Percentiles rank a stretch among this genome's conserved stretches.
Evolutionary conservation across 1,140 invertebrate genomes (phyloP).

Genomic region (Aphaenogaster ashmeadi): DNA sequence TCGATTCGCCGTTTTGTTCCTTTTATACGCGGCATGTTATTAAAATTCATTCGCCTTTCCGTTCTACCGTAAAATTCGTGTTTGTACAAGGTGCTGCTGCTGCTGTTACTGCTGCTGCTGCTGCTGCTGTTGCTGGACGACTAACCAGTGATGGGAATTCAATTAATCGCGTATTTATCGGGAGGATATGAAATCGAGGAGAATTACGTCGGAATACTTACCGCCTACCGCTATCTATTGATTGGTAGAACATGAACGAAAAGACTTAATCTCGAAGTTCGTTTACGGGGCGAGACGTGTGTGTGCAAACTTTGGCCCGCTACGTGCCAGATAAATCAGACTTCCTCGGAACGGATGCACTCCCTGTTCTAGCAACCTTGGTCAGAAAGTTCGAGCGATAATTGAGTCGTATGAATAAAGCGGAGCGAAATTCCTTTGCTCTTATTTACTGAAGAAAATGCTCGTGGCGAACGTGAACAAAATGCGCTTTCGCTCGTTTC

Average conservation of each 20-base stretch:
- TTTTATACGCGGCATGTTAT: constrained; percentile 34
- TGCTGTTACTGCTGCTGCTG: constrained; percentile 6
- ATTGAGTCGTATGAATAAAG: constrained; percentile 57
- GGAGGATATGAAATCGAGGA: constrained; percentile 30
- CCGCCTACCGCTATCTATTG: constrained; percentile 44
- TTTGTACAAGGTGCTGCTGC: constrained; percentile 55
- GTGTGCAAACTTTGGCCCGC: constrained; percentile 40
- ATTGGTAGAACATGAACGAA: constrained; percentile 50
- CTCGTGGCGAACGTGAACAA: neutral
- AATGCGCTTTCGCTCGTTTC: neutral
- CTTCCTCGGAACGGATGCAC: constrained; percentile 13
- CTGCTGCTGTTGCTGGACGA: neutral
- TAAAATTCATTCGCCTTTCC: constrained; percentile 50
- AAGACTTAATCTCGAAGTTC: constrained; percentile 48
- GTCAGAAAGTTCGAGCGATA: constrained; percentile 56
- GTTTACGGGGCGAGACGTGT: constrained; percentile 12
- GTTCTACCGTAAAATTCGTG: constrained; percentile 45
- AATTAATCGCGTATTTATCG: constrained; percentile 57
- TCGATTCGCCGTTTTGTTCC: constrained; percentile 24
- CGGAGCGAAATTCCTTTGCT: constrained; percentile 20
- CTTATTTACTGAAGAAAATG: constrained; percentile 21
- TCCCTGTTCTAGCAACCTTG: constrained; percentile 49
- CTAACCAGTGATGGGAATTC: constrained; percentile 48
- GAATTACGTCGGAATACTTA: constrained; percentile 39
- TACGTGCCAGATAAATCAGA: constrained; percentile 40